Conservation (phyloP, 1,140 invertebrate genomes). For the Macrocentrus cingulum region DNA sequence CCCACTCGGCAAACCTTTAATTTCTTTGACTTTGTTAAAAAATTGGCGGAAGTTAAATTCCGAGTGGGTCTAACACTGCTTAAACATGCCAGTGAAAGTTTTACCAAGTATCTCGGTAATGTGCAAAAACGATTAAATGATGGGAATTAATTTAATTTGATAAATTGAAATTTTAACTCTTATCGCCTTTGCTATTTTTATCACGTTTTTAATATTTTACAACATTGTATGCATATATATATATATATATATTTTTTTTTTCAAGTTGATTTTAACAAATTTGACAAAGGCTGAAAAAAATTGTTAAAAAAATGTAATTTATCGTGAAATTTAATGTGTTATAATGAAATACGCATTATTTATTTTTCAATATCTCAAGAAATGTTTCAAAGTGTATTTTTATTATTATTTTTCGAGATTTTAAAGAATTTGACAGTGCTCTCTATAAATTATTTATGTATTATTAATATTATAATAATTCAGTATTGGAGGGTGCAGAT, state of each 20-base stretch:
- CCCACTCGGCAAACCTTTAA: too few species aligned
- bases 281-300: too few species aligned
- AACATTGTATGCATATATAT: background rate
- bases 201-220: background rate
- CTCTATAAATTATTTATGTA: too few species aligned
- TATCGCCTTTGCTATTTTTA: background rate
- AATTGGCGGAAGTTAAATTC: constrained; percentile 59
- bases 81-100: constrained; percentile 58
- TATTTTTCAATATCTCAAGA: constrained; percentile 11
- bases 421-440: constrained; percentile 4
- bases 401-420: background rate
- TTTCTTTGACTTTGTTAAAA: constrained; percentile 54
- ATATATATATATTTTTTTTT: too few species aligned
- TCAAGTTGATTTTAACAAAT: too few species aligned
- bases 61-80: constrained; percentile 57
- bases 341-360: background rate
- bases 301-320: background rate
- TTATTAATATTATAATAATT: too few species aligned
- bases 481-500: too few species aligned
- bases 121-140: constrained; percentile 59
- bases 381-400: background rate
- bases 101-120: constrained; percentile 57
- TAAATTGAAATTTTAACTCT: background rate
- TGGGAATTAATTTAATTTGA: constrained; percentile 36
- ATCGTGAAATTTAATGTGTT: background rate